A percentile compares a stretch with the other conserved stretches of the same genome.
These are phyloP conservation scores for Molossus alvarezi DNA, from an alignment of 2,797 vertebrate species.

Conservation along the genomic window DNA sequence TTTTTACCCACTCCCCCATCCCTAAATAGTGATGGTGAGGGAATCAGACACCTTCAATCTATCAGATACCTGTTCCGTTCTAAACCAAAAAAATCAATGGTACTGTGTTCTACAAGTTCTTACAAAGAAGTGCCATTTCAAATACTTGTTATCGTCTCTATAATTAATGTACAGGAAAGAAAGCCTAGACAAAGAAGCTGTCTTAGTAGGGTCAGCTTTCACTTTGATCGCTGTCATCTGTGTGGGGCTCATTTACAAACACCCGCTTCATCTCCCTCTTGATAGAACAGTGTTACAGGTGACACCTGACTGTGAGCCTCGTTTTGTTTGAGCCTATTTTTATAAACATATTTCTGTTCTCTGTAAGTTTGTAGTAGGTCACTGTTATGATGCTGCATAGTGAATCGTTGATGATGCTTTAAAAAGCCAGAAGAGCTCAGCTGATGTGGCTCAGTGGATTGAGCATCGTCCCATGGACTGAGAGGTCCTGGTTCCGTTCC, in stretches of 20 bases:
- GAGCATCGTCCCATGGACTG: too few species aligned
- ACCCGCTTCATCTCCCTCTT: too few species aligned
- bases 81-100: constrained; percentile 27
- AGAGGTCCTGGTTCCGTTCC: too few species aligned
- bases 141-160: not conserved
- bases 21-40: not conserved
- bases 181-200: not conserved
- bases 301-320: not conserved
- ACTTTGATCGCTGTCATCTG: not conserved
- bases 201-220: not conserved
- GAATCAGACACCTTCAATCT: not conserved
- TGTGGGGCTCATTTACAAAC: not conserved
- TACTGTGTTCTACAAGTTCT: not conserved
- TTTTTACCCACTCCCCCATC: rapidly evolving
- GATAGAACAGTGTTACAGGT: not conserved
- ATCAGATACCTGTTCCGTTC: not conserved
- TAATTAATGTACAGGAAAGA: not conserved
- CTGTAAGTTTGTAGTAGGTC: not conserved
- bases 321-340: not conserved
- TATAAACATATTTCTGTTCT: not conserved
- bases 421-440: not conserved
- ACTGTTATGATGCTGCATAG: not conserved
- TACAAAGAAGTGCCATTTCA: constrained; percentile 25
- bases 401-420: not conserved
- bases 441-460: too few species aligned